Percentiles rank a stretch among this genome's conserved stretches.
phyloP scores from a whole-genome alignment of 2,797 vertebrate genomes.

The Vespertilio murinus region DNA sequence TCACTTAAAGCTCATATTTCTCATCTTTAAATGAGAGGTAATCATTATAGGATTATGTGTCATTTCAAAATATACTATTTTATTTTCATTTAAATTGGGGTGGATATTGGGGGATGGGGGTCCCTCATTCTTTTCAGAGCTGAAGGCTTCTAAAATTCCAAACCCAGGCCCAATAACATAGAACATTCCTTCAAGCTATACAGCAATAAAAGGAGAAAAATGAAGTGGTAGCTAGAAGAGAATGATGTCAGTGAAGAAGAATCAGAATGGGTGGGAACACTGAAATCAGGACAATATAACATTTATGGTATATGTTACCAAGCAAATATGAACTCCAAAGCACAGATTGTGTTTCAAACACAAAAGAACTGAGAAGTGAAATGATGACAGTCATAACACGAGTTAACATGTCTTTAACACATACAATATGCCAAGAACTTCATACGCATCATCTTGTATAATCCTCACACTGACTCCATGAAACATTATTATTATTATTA shows the following conservation, averaged over 20 bases:
- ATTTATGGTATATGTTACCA: neutral
- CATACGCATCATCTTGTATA: neutral
- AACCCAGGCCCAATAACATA: neutral
- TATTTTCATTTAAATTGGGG: neutral
- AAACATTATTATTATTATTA: neutral
- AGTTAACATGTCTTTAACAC: neutral
- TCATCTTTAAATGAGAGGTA: neutral
- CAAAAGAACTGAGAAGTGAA: neutral
- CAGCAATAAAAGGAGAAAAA: neutral
- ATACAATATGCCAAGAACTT: neutral
- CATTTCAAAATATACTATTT: constrained; percentile 10
- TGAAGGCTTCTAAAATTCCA: neutral
- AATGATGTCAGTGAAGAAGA: neutral
- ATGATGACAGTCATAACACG: neutral
- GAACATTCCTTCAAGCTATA: neutral
- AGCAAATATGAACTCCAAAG: neutral
- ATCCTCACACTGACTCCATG: neutral
- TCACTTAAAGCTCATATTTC: neutral
- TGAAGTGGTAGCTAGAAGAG: neutral
- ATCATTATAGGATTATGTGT: neutral
- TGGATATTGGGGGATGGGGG: neutral
- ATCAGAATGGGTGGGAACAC: neutral
- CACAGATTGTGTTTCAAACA: neutral
- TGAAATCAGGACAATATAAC: neutral
- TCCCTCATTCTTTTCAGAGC: neutral